Base-by-base conservation (phyloP, 1,140 invertebrate species). In the Gryon sp. region DNA sequence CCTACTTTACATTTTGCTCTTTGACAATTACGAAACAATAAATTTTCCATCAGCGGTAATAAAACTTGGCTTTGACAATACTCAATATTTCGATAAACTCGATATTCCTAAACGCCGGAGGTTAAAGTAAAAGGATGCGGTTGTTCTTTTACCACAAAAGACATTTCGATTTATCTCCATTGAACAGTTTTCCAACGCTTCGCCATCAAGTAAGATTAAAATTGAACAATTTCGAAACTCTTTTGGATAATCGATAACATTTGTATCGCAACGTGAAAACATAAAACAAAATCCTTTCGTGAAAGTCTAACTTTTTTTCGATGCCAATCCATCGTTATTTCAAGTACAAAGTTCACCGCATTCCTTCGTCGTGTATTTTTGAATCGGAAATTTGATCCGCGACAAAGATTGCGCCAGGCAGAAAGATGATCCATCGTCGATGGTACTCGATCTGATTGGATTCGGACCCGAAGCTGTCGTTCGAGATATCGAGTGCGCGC, bases 401-500 rank as follows among this genome's bases (percentile, higher is more conserved):
- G 32, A 55, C 30, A 40, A 50, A 70, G 53, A 76, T 76, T 34
- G 53, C 55, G 43, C 38, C 8, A 38, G 11, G 11, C 72, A 15
- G 45, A 50, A 63, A 28, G 63, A 53, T 22, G 57, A 30, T 72
- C 38, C 19, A 32, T 16, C 52, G 34, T 57, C 52, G 36, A 55
- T 62, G 45, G 26, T 19, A 36, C 57, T 68, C 36, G 26, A 55
- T 63, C 41, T 76, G 65, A 70, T 76, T 76, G 50, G 48, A 70
- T 70, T 70, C 53, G 36, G 45, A 55, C 32, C 50, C 48, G 41
- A 57, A 63, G 14, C 34, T 50, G 63, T 26, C 20, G 4, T 8
- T 26, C 24, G 24, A 20, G 50, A 24, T 53, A 53, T 38, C 18
- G 26, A 30, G 14, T n/a, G n/a, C 26, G 14, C 2, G 28, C 45